Percentiles rank a stretch among this genome's conserved stretches.
Conservation (phyloP, 2,113 vertebrate genomes). For the Opisthocomus hoazin region DNA sequence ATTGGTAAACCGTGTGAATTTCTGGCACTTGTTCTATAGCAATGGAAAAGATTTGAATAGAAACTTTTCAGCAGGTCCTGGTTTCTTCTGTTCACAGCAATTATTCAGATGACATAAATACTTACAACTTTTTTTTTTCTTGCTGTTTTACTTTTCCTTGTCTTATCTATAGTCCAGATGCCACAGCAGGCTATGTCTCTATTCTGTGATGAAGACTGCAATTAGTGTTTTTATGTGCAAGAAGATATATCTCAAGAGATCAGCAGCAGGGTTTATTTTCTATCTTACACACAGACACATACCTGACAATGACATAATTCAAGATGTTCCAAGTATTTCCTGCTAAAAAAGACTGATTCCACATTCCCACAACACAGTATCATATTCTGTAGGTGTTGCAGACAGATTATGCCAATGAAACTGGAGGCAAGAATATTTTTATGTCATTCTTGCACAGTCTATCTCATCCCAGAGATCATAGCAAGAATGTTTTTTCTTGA, state of each 20-base stretch:
- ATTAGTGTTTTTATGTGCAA: neutral
- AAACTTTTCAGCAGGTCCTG: neutral
- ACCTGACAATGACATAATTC: neutral
- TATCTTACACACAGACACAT: neutral
- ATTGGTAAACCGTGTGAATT: neutral
- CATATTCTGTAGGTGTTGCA: neutral
- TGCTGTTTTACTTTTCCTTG: neutral
- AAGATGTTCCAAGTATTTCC: neutral
- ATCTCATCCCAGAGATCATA: neutral
- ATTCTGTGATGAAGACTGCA: neutral
- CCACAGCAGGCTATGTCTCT: neutral
- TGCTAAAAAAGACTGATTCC: neutral
- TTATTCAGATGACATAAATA: neutral
- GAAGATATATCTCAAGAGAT: neutral
- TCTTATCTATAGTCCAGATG: neutral
- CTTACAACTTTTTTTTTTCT: neutral
- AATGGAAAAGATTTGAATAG: neutral
- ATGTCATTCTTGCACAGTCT: neutral
- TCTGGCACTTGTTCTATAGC: neutral
- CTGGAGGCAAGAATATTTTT: neutral
- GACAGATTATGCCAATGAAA: conserved; percentile 1
- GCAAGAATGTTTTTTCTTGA: neutral
- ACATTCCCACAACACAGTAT: neutral
- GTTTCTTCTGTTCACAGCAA: neutral
- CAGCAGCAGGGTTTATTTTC: neutral